These are phyloP conservation scores for Suncus etruscus DNA, from an alignment of 2,113 vertebrate genomes.

Conservation along the genomic window DNA sequence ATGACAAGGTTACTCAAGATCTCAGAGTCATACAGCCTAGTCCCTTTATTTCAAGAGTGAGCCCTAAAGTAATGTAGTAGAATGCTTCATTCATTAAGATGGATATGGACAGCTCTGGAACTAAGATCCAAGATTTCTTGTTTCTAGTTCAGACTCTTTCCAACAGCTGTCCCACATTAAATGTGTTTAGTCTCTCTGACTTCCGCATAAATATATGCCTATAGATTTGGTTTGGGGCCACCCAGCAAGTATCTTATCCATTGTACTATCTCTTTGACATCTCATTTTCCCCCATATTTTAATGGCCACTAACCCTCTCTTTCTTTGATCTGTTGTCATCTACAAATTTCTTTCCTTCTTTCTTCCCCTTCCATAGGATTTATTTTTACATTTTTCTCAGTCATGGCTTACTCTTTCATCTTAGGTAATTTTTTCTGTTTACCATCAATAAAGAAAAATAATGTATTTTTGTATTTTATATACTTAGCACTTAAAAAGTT, in stretches of 20 bases:
- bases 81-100: background rate
- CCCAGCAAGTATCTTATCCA: background rate
- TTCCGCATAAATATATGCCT: background rate
- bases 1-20: background rate
- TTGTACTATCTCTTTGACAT: background rate
- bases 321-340: background rate
- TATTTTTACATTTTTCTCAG: background rate
- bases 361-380: background rate
- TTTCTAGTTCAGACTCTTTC: background rate
- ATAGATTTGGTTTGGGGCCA: too few relatives aligned
- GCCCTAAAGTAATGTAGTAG: background rate
- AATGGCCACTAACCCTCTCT: background rate
- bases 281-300: background rate
- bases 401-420: too few relatives aligned
- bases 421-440: background rate
- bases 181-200: background rate
- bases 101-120: background rate
- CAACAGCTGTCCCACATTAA: background rate
- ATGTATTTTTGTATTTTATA: background rate
- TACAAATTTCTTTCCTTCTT: background rate
- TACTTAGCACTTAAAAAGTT: background rate
- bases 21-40: background rate
- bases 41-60: background rate
- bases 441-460: background rate
- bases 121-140: background rate